Evolutionary conservation across 2,888 invertebrate genomes (phyloP), one percentile per base, ranked within the genome.

Genomic region (Brassicogethes aeneus): DNA sequence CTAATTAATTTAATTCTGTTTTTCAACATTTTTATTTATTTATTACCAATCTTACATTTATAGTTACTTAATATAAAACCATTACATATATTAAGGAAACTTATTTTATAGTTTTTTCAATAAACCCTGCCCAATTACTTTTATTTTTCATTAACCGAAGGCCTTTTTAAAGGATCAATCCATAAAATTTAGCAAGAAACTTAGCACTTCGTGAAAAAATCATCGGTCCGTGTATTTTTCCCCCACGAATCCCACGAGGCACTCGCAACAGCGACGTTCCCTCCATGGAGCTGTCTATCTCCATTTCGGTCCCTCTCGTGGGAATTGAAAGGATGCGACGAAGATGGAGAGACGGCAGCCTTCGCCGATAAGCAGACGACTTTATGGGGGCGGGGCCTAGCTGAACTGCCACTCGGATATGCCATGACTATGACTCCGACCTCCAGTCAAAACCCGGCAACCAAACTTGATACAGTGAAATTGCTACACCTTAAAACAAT

Each of bases 301-400:
- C 59, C 48, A 47, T 62, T 62, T 57, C 57, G 50, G 50, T 63
- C 48, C 38, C 54, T 57, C 60, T 57, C 58, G 52, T 44, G 54
- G 54, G 55, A 52, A 45, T 45, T 39, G 40, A 46, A 49, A 40
- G 53, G 46, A 55, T 50, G 53, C 52, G 49, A 56, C 32, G 14
- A 3, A 32, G 13, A 12, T 32, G 32, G 52, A 54, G 55, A 56
- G 55, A 57, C n/a, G 53, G 55, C 54, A 54, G 50, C 54, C 55
- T 54, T 52, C 32, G 10, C 55, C 56, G 64, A 62, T 60, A 60
- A 61, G 59, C 59, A 57, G 60, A 7, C 57, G 56, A 57, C 61
- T 54, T 55, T 56, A 49, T 62, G 64, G 23, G 23, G 23, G 23
- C 23, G 23, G 23, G 23, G 23, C 23, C 23, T 7, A 5, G 5